phyloP scores from a whole-genome alignment of 2,888 invertebrate genomes.

The Ophonus ardosiacus region DNA sequence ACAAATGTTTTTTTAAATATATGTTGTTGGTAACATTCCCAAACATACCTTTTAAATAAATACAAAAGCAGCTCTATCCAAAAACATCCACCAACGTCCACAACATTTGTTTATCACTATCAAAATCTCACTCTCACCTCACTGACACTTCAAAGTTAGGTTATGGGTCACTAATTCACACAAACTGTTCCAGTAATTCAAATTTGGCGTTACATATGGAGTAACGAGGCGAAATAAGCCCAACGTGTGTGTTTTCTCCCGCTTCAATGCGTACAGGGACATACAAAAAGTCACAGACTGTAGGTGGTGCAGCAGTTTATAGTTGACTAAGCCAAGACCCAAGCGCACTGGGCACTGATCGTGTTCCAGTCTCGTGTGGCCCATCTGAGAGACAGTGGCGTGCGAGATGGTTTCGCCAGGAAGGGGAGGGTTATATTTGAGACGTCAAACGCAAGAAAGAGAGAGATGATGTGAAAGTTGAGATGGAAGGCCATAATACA shows the following conservation, averaged over 20 bases:
- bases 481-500: too few relatives aligned
- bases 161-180: constrained; percentile 6
- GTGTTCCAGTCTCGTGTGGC: constrained; percentile 67
- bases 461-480: too few relatives aligned
- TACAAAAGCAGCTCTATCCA: too few relatives aligned
- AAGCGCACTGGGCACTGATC: constrained; percentile 56
- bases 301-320: constrained; percentile 61
- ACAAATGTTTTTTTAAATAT: too few relatives aligned
- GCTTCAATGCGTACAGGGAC: background rate
- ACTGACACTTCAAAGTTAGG: background rate
- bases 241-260: background rate
- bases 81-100: too few relatives aligned
- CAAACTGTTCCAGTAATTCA: background rate
- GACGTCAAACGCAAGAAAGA: too few relatives aligned
- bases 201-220: background rate
- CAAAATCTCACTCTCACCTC: background rate
- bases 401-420: constrained; percentile 2
- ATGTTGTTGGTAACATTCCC: too few relatives aligned
- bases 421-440: too few relatives aligned
- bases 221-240: background rate
- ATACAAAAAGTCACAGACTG: constrained; percentile 37
- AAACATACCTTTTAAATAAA: too few relatives aligned
- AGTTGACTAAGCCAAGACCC: constrained; percentile 64
- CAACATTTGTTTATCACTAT: too few relatives aligned
- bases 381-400: constrained; percentile 73